Evolutionary conservation across 2,797 vertebrate genomes (phyloP), one percentile per base, ranked within the genome.

Genomic region (Periophthalmus magnuspinnatus): DNA sequence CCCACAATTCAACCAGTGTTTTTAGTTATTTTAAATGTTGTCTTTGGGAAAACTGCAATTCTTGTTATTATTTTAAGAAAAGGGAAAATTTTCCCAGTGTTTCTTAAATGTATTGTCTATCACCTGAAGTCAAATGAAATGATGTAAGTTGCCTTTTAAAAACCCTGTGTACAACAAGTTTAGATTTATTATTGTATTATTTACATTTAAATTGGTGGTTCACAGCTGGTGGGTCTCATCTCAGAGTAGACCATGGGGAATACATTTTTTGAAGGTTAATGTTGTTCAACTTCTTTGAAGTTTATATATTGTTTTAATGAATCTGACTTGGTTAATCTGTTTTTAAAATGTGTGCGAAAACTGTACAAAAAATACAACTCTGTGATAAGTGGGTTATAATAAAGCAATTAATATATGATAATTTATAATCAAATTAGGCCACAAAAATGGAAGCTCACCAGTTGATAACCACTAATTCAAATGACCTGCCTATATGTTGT

Each of bases 71-170:
- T 76, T 45, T 69, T 16, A 32, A n/a, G 66, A 78, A 74, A 88
- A 87, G 81, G 87, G 88, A 89, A 77, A 70, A 70, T 75, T 6
- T 76, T 47, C 54, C 45, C 61, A 48, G 32, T 79, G 36, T 69
- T 58, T 21, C 3, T 67, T 21, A 0, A 33, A 41, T 34, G 13
- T 50, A 52, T 52, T 68, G 69, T 45, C 34, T 70, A 70, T 81
- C 77, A 45, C 41, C 41, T 21, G 4, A 1, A 41, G 60, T 76
- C 59, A 32, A 76, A 82, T 52, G 59, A 69, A 56, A 2, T 32
- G 24, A 57, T 2, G 22, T 56, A 14, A 24, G 52, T 61, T 59
- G 74, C 76, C 71, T 76, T 72, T 65, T 73, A 58, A 66, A 7
- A 71, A 32, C 45, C 5, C 2, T 17, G n/a, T 48, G 22, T 13